These are phyloP conservation scores for Prionailurus viverrinus DNA, from an alignment of 2,113 vertebrate genomes.

Conservation along the genomic window DNA sequence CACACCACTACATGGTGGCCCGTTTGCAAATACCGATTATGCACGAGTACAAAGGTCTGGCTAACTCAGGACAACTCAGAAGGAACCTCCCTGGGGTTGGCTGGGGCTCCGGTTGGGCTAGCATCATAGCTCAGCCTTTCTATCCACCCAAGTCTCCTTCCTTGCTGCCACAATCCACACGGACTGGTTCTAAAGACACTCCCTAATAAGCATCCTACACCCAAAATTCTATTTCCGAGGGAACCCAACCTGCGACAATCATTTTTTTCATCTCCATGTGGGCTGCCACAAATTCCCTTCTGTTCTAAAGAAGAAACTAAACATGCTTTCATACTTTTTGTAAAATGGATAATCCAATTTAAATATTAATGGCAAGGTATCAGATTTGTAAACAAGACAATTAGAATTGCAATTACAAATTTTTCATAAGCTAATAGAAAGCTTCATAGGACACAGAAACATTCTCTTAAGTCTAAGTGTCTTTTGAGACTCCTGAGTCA, in stretches of 20 bases:
- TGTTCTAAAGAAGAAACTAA: slow-evolving; percentile 21
- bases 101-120: background rate
- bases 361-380: slow-evolving; percentile 47
- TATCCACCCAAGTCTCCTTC: background rate
- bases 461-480: slow-evolving; percentile 9
- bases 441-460: background rate
- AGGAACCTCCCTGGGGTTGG: background rate
- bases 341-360: slow-evolving; percentile 42
- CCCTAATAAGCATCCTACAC: background rate
- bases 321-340: background rate
- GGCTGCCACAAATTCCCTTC: background rate
- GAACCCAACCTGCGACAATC: background rate
- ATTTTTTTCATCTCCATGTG: background rate
- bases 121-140: background rate
- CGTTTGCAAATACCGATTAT: background rate
- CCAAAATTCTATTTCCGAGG: background rate
- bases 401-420: background rate
- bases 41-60: background rate
- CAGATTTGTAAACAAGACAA: slow-evolving; percentile 44
- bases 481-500: slow-evolving; percentile 52
- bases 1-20: background rate
- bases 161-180: background rate
- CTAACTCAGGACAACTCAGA: slow-evolving; percentile 2
- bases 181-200: background rate
- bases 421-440: background rate